Conservation (phyloP, 2,113 vertebrate genomes). For the Bettongia penicillata region DNA sequence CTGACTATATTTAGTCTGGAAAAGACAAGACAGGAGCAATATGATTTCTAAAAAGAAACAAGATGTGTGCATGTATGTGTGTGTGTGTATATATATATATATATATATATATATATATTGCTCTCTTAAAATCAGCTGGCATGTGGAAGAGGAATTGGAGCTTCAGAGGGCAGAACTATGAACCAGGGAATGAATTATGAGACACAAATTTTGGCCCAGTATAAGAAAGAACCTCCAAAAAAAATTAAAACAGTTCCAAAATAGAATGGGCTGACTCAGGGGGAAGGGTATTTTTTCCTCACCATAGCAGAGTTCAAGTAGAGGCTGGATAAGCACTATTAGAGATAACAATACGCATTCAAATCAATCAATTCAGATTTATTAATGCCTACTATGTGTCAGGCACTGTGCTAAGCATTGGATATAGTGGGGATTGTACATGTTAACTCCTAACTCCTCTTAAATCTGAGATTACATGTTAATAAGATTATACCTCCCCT, state of each 20-base stretch:
- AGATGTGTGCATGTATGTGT: no score
- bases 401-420: background rate
- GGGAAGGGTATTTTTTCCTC: background rate
- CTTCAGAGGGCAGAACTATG: background rate
- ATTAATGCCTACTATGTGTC: no score
- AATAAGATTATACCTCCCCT: no score
- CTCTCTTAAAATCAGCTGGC: background rate
- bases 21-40: background rate
- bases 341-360: background rate
- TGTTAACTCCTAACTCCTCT: background rate
- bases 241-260: background rate
- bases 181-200: background rate
- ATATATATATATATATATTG: background rate
- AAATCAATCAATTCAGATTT: no score
- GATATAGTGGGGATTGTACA: background rate
- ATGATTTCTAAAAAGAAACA: background rate
- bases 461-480: background rate
- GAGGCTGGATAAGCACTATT: background rate
- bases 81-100: no score
- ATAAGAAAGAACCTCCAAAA: background rate
- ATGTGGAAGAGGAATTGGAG: background rate
- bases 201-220: background rate
- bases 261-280: background rate
- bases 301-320: background rate
- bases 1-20: background rate